A percentile compares a stretch with the other conserved stretches of the same genome.
Evolutionary conservation across 2,888 invertebrate species (phyloP).

Genomic region (Harpalus rubripes): DNA sequence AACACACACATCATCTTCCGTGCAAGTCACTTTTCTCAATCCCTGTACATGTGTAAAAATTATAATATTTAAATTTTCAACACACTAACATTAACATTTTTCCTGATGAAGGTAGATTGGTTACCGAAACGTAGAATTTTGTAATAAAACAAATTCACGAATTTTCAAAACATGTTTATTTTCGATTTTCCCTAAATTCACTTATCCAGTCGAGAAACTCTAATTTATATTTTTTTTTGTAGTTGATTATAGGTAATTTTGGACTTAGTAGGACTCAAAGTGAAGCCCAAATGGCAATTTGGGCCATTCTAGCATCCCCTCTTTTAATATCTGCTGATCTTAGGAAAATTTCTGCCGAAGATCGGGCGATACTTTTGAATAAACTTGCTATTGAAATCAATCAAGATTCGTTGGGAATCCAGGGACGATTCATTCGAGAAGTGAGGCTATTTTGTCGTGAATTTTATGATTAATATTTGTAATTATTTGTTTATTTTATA

Average conservation of each 20-base stretch:
- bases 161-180: too few relatives aligned
- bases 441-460: constrained; percentile 72
- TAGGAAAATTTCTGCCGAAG: constrained; percentile 79
- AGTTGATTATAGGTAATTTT: constrained; percentile 82
- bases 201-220: too few relatives aligned
- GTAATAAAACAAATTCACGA: too few relatives aligned
- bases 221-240: constrained; percentile 66
- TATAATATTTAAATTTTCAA: too few relatives aligned
- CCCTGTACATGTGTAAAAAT: too few relatives aligned
- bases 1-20: too few relatives aligned
- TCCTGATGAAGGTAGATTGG: too few relatives aligned
- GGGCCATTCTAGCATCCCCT: constrained; percentile 86
- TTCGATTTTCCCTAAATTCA: too few relatives aligned
- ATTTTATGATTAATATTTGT: not conserved
- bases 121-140: too few relatives aligned
- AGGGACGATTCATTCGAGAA: constrained; percentile 79
- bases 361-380: constrained; percentile 83
- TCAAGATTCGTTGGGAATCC: constrained; percentile 84
- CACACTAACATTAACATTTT: too few relatives aligned
- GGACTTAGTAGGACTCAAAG: constrained; percentile 84
- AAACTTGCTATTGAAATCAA: constrained; percentile 82
- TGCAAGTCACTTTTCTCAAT: too few relatives aligned
- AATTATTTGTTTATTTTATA: constrained; percentile 68
- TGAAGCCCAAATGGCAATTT: constrained; percentile 86
- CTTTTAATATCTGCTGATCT: constrained; percentile 86